Conservation (phyloP, 2,797 vertebrate species). For the Enteromius radiatus region DNA sequence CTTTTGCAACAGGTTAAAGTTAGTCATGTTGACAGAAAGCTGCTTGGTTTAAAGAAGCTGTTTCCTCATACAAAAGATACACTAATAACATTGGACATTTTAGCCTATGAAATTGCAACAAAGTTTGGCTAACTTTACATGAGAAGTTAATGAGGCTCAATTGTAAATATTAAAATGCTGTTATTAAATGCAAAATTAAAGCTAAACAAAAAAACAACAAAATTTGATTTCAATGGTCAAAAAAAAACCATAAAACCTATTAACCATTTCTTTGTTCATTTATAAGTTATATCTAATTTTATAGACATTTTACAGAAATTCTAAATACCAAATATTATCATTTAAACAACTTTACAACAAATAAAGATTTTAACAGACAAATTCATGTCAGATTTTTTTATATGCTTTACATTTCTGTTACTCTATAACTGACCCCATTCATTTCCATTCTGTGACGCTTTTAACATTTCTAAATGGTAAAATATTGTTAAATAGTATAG, state of each 20-base stretch:
- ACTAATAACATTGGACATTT: neutral
- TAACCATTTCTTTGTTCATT: neutral
- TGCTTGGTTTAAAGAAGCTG: neutral
- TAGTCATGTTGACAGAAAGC: neutral
- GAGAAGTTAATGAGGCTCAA: neutral
- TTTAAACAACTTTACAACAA: too few relatives aligned
- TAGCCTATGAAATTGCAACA: neutral
- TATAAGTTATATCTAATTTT: neutral
- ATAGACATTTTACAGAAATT: too few relatives aligned
- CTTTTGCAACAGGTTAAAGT: neutral
- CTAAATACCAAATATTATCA: too few relatives aligned
- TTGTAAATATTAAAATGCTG: neutral
- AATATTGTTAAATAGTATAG: neutral
- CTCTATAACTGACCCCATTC: too few relatives aligned
- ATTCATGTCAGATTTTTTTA: too few relatives aligned
- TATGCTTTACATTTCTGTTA: too few relatives aligned
- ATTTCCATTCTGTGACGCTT: too few relatives aligned
- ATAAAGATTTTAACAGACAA: too few relatives aligned
- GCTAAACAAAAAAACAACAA: neutral
- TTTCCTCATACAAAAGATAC: neutral
- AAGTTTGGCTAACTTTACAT: neutral
- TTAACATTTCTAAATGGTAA: neutral
- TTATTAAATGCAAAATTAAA: neutral
- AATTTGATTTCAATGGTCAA: neutral
- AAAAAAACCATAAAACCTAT: too few relatives aligned